Percentiles rank a stretch among this genome's conserved stretches.
Conservation (phyloP, 2,888 invertebrate species). For the Tridacna crocea region DNA sequence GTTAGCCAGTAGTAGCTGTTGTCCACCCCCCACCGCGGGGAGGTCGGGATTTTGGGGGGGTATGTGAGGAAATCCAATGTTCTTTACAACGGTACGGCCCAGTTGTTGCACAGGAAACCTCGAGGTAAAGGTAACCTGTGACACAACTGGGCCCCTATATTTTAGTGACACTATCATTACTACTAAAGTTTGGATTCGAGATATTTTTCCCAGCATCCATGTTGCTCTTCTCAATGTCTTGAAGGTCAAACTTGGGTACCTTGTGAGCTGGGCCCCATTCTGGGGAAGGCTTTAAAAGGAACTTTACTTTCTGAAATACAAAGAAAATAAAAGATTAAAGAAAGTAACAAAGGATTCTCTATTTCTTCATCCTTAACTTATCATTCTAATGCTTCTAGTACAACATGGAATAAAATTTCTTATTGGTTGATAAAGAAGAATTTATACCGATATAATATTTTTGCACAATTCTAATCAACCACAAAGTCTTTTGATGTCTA, state of each 20-base stretch:
- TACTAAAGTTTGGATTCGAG: constrained; percentile 75
- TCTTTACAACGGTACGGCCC: constrained; percentile 5
- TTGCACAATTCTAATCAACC: too few relatives aligned
- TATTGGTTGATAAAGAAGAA: too few relatives aligned
- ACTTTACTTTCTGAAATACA: constrained; percentile 86
- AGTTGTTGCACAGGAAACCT: not conserved
- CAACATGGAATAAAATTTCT: too few relatives aligned
- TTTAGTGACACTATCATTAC: constrained; percentile 58
- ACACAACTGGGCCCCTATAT: constrained; percentile 27
- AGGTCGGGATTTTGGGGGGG: constrained; percentile 16
- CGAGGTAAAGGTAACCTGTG: not conserved
- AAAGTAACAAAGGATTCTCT: not conserved
- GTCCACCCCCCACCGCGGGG: constrained; percentile 24
- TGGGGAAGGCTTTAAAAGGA: constrained; percentile 88
- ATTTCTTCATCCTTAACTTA: not conserved
- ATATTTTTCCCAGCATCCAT: constrained; percentile 64
- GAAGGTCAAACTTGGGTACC: constrained; percentile 73
- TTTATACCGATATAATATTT: too few relatives aligned
- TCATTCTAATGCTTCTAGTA: too few relatives aligned
- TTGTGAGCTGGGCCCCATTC: constrained; percentile 88
- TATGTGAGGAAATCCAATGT: constrained; percentile 7
- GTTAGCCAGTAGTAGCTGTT: constrained; percentile 13
- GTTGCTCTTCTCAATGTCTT: constrained; percentile 56
- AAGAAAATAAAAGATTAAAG: not conserved
- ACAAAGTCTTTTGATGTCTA: too few relatives aligned